A percentile compares a stretch with the other conserved stretches of the same genome.
These are phyloP conservation scores for Colletes gigas DNA, from an alignment of 1,140 invertebrate species.

Conservation along the genomic window DNA sequence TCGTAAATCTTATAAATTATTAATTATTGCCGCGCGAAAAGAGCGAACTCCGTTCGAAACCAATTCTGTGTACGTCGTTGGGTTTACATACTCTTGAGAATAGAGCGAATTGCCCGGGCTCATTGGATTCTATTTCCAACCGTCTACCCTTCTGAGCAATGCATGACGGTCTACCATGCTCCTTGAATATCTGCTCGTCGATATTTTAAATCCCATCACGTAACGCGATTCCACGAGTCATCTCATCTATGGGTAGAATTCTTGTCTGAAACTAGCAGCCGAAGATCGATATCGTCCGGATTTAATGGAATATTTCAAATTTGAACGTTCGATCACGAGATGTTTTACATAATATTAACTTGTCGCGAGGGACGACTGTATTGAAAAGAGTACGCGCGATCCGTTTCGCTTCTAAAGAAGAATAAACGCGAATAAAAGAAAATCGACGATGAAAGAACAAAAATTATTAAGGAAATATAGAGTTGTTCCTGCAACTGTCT, in stretches of 20 bases:
- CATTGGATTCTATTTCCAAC: constrained; percentile 18
- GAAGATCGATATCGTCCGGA: not conserved
- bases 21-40: constrained; percentile 18
- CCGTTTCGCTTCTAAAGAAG: too few relatives aligned
- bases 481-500: too few relatives aligned
- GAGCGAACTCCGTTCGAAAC: not conserved
- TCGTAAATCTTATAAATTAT: constrained; percentile 13
- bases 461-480: too few relatives aligned
- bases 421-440: too few relatives aligned
- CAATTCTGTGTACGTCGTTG: constrained; percentile 11
- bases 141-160: constrained; percentile 16
- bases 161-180: constrained; percentile 2
- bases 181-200: constrained; percentile 10
- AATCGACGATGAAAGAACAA: too few relatives aligned
- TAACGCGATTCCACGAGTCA: constrained; percentile 32
- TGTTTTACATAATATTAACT: too few relatives aligned
- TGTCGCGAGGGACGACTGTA: too few relatives aligned
- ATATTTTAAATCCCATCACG: constrained; percentile 46
- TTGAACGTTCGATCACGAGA: too few relatives aligned
- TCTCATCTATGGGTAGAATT: not conserved
- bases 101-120: constrained; percentile 19
- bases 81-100: constrained; percentile 38
- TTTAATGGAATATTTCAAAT: not conserved
- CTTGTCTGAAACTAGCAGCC: not conserved
- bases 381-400: too few relatives aligned